phyloP scores from a whole-genome alignment of 2,888 invertebrate species.

The Eutolmus rufibarbis region DNA sequence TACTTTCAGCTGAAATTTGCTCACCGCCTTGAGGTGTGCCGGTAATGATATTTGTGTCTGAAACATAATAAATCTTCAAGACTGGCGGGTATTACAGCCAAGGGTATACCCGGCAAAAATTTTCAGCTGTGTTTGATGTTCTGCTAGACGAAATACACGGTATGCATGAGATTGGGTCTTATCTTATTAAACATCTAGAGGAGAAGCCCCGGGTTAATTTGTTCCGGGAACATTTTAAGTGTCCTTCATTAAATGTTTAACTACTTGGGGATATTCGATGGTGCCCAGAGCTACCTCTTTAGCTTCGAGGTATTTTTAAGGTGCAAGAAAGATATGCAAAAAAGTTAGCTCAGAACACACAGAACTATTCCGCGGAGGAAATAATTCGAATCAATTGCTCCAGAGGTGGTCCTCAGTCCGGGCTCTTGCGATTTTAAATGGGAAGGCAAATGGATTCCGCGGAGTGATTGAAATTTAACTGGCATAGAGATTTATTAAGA shows the following conservation, averaged over 20 bases:
- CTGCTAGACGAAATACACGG: background rate
- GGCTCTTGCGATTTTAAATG: background rate
- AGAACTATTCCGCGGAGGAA: background rate
- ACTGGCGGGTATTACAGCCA: constrained; percentile 28
- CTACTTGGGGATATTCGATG: constrained; percentile 11
- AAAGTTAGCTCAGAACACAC: background rate
- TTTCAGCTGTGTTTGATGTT: constrained; percentile 1
- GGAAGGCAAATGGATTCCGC: background rate
- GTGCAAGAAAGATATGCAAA: background rate
- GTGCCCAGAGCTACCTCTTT: background rate
- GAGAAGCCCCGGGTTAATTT: background rate
- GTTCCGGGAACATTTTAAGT: constrained; percentile 13
- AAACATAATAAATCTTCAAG: constrained; percentile 31
- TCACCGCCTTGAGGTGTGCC: background rate
- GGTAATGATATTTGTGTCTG: constrained; percentile 33
- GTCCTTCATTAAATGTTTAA: constrained; percentile 23
- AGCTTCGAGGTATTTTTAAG: background rate
- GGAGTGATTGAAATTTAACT: background rate
- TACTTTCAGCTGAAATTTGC: background rate
- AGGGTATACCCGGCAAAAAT: constrained; percentile 1
- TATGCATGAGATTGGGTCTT: constrained; percentile 4
- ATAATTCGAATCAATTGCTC: background rate
- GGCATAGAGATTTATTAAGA: background rate
- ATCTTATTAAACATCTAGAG: constrained; percentile 36
- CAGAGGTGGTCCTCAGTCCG: background rate